These are phyloP conservation scores for Aythya baeri DNA, from an alignment of 2,113 vertebrate species.

Conservation along the genomic window DNA sequence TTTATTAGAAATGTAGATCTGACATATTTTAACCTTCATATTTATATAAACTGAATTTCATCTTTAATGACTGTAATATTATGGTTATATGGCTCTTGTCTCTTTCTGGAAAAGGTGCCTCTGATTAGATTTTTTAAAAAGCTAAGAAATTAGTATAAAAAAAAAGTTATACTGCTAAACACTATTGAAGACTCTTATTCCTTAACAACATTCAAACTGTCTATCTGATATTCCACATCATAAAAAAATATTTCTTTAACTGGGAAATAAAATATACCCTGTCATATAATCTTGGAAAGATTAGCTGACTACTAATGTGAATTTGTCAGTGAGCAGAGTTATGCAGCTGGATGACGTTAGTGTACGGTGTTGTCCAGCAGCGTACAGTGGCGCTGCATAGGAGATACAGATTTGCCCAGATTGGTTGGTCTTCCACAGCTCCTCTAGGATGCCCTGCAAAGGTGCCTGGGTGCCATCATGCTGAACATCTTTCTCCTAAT, in stretches of 20 bases:
- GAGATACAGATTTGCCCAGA: not conserved
- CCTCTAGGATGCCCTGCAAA: not conserved
- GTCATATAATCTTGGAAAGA: not conserved
- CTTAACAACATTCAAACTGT: not conserved
- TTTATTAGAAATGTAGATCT: not conserved
- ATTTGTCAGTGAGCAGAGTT: not conserved
- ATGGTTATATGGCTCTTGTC: not conserved
- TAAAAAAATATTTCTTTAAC: not conserved
- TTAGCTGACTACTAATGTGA: too few species aligned
- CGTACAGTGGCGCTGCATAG: rapidly evolving
- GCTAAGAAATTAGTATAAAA: not conserved
- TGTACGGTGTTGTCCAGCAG: not conserved
- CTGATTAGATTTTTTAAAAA: not conserved
- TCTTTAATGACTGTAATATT: not conserved
- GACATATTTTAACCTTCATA: not conserved
- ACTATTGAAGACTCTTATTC: not conserved
- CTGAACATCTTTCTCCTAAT: not conserved
- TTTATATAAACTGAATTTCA: not conserved
- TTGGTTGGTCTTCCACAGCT: not conserved
- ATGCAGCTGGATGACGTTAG: not conserved
- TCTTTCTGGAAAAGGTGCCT: not conserved
- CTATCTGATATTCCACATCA: not conserved
- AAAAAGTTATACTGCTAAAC: not conserved
- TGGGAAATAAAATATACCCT: not conserved
- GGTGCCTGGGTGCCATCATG: not conserved